These are phyloP conservation scores for Arrhamphus sclerolepis DNA, from an alignment of 2,797 vertebrate species.

Conservation along the genomic window DNA sequence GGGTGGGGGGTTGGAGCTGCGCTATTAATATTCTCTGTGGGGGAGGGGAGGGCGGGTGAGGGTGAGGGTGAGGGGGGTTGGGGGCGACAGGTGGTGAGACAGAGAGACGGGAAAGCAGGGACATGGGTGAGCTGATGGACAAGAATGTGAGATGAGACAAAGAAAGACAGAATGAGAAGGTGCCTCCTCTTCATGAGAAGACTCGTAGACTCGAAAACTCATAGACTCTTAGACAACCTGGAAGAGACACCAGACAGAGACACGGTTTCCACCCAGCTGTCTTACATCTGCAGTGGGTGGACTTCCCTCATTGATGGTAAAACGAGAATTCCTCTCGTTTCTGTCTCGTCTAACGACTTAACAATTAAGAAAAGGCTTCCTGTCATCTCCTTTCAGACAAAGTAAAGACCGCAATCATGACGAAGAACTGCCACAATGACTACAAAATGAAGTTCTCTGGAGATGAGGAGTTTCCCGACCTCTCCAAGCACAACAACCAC, in stretches of 20 bases:
- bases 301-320: too few species aligned
- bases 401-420: slow-evolving; percentile 83
- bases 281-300: too few species aligned
- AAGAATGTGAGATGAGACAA: not conserved
- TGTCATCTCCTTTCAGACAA: slow-evolving; percentile 57
- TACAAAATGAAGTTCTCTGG: slow-evolving; percentile 86
- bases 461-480: slow-evolving; percentile 91
- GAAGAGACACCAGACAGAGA: too few species aligned
- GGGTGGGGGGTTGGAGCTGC: slow-evolving; percentile 3
- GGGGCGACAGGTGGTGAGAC: slow-evolving; percentile 24
- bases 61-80: too few species aligned
- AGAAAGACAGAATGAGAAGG: too few species aligned
- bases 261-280: too few species aligned
- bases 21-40: slow-evolving; percentile 60
- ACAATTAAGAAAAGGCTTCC: not conserved
- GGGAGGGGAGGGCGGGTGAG: not conserved
- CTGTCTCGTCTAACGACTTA: too few species aligned
- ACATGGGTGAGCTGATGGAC: slow-evolving; percentile 19
- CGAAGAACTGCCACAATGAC: slow-evolving; percentile 92
- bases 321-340: too few species aligned
- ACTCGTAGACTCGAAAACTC: too few species aligned
- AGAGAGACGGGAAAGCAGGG: not conserved
- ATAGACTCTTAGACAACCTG: too few species aligned
- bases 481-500: slow-evolving; percentile 92
- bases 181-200: too few species aligned